phyloP scores from a whole-genome alignment of 2,888 invertebrate genomes.

The Chaetoderma sp. region DNA sequence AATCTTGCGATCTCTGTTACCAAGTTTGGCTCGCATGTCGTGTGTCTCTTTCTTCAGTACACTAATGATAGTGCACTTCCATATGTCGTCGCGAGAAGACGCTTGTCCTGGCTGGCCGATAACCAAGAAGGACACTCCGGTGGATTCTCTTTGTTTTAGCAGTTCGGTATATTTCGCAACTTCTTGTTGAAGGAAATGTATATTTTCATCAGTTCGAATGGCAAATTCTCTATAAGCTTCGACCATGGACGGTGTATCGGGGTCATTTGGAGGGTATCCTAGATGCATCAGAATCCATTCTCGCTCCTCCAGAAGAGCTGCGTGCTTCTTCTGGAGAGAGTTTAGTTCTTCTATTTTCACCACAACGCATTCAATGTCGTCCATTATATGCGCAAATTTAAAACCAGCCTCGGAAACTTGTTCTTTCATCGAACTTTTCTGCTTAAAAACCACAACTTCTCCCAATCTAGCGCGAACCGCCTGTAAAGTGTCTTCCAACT shows the following conservation, averaged over 20 bases:
- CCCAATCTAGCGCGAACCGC: slow-evolving; percentile 26
- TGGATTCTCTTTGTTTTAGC: slow-evolving; percentile 11
- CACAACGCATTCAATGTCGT: slow-evolving; percentile 47
- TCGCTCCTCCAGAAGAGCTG: slow-evolving; percentile 48
- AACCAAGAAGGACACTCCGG: not conserved
- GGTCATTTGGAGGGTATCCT: slow-evolving; percentile 38
- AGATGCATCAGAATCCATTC: slow-evolving; percentile 49
- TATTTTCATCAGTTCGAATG: slow-evolving; percentile 43
- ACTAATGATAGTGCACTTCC: slow-evolving; percentile 52
- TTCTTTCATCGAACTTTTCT: slow-evolving; percentile 29
- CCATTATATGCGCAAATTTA: slow-evolving; percentile 42
- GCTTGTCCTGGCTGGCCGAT: not conserved
- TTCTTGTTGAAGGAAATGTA: slow-evolving; percentile 41
- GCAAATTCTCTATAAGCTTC: slow-evolving; percentile 49
- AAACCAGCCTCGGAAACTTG: slow-evolving; percentile 39
- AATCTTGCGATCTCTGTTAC: slow-evolving; percentile 47
- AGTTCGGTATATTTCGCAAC: slow-evolving; percentile 30
- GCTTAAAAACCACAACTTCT: slow-evolving; percentile 10
- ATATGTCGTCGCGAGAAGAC: slow-evolving; percentile 29
- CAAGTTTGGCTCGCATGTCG: slow-evolving; percentile 43
- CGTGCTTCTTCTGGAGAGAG: slow-evolving; percentile 42
- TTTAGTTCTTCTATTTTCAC: slow-evolving; percentile 42
- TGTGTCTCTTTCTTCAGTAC: slow-evolving; percentile 54
- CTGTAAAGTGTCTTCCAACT: slow-evolving; percentile 12
- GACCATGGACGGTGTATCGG: slow-evolving; percentile 38